Percentiles rank a stretch among this genome's conserved stretches.
These are phyloP conservation scores for Wiebesia pumilae DNA, from an alignment of 1,140 invertebrate species.

Conservation along the genomic window DNA sequence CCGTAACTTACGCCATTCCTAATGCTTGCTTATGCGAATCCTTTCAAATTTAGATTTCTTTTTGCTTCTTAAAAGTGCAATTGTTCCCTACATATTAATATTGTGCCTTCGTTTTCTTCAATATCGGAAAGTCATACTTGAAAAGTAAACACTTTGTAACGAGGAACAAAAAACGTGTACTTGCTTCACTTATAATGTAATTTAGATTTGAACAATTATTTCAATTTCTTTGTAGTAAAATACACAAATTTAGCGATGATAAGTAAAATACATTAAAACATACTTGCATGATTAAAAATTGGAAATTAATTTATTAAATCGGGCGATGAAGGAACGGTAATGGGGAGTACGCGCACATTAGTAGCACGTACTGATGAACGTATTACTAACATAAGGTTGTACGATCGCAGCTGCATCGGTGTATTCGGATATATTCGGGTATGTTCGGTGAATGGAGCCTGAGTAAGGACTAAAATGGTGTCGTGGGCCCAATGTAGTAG, in stretches of 20 bases:
- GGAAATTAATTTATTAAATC: neutral
- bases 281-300: neutral
- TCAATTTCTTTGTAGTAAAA: neutral
- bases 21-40: constrained; percentile 16
- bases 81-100: constrained; percentile 1
- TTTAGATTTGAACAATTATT: neutral
- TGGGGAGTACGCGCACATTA: neutral
- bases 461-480: constrained; percentile 41
- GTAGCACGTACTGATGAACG: constrained; percentile 13
- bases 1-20: constrained; percentile 27
- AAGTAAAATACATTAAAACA: neutral
- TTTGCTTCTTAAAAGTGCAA: neutral
- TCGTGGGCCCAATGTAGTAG: neutral
- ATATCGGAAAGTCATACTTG: neutral
- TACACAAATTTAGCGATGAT: neutral
- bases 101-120: neutral
- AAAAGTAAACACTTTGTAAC: neutral
- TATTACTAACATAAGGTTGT: neutral
- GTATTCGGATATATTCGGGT: constrained; percentile 18
- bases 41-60: neutral
- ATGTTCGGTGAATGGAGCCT: constrained; percentile 31
- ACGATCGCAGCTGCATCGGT: neutral
- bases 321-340: neutral
- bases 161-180: neutral
- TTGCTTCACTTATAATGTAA: neutral